A percentile compares a stretch with the other conserved stretches of the same genome.
phyloP scores from a whole-genome alignment of 2,113 vertebrate species.

The Neogobius melanostomus region DNA sequence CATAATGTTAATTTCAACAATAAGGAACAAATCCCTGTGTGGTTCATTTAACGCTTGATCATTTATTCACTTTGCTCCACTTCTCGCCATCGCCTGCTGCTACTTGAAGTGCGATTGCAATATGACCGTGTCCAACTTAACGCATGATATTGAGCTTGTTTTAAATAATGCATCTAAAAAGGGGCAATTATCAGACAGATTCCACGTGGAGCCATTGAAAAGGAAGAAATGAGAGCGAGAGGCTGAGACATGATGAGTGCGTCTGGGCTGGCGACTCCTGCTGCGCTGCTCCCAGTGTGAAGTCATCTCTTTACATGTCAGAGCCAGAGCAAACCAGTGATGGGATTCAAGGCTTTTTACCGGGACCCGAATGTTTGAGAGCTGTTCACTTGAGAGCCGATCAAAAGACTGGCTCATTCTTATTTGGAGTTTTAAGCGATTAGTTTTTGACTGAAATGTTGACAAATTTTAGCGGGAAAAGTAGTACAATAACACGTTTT shows the following conservation, averaged over 20 bases:
- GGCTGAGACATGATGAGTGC: background rate
- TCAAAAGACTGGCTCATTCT: too few relatives aligned
- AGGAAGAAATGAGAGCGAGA: slow-evolving; percentile 19
- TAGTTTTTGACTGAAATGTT: too few relatives aligned
- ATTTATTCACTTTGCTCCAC: background rate
- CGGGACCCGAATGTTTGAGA: too few relatives aligned
- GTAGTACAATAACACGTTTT: too few relatives aligned
- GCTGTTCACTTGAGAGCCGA: too few relatives aligned
- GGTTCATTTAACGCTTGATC: background rate
- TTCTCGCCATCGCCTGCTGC: background rate
- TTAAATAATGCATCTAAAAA: slow-evolving; percentile 21
- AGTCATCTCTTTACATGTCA: slow-evolving; percentile 20
- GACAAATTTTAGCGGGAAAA: too few relatives aligned
- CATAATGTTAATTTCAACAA: background rate
- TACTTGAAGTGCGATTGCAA: background rate
- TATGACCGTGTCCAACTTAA: slow-evolving; percentile 3
- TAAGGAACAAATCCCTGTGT: background rate
- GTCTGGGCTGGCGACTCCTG: slow-evolving; percentile 21
- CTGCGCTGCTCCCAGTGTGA: slow-evolving; percentile 21
- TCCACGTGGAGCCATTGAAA: slow-evolving; percentile 18
- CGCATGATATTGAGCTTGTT: background rate
- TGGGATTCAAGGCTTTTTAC: too few relatives aligned
- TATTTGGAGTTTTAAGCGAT: too few relatives aligned
- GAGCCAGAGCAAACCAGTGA: background rate
- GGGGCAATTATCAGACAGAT: slow-evolving; percentile 13